phyloP scores from a whole-genome alignment of 2,797 vertebrate genomes.

The Brachyalestes nurse region DNA sequence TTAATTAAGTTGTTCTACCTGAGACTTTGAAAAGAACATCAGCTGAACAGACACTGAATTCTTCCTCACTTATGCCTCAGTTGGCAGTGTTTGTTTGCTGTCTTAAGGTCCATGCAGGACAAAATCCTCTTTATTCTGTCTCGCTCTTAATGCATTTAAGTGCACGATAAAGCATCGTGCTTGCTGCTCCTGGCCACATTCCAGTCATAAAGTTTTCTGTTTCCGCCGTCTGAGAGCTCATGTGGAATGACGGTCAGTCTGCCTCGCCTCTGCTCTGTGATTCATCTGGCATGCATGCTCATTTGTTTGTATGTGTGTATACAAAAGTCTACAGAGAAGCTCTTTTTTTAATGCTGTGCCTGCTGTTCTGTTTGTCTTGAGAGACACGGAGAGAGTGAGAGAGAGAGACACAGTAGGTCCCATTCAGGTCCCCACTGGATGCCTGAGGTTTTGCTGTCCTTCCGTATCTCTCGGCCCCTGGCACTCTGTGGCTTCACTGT shows the following conservation, averaged over 20 bases:
- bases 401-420: conserved; percentile 73
- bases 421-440: conserved; percentile 72
- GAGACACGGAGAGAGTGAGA: conserved; percentile 46
- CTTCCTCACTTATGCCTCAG: neutral
- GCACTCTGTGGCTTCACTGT: conserved; percentile 69
- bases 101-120: neutral
- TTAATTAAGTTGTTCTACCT: neutral
- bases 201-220: conserved; percentile 11
- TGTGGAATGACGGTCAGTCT: neutral
- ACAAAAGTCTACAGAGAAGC: conserved; percentile 14
- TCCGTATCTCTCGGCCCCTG: conserved; percentile 71
- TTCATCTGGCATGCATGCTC: conserved; percentile 6
- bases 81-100: neutral
- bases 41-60: neutral
- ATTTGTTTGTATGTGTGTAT: conserved; percentile 33
- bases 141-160: neutral
- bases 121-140: neutral
- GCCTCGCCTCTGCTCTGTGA: neutral
- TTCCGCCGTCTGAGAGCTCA: conserved; percentile 6
- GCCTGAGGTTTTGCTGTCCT: conserved; percentile 65
- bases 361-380: conserved; percentile 63
- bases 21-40: too few relatives aligned
- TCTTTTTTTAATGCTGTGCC: conserved; percentile 17
- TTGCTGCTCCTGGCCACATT: neutral
- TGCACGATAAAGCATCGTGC: neutral